Base-by-base conservation (phyloP, 2,888 invertebrate species). In the Drosophila cracens region DNA sequence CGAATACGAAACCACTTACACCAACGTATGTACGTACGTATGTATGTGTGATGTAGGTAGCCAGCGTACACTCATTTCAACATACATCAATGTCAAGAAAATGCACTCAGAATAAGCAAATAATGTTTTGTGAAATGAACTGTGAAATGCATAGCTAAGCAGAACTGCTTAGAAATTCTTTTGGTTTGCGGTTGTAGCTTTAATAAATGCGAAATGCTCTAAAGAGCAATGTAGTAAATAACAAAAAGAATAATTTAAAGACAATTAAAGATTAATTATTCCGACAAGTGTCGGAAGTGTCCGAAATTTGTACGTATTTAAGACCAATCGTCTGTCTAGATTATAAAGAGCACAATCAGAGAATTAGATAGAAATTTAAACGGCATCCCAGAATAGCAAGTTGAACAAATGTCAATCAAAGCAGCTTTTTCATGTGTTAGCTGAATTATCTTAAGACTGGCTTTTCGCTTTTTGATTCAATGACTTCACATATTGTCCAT, bases 71-170 rank as follows among this genome's bases (percentile, higher is more conserved):
- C 16, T 49, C 29, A 27, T 36, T 25, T 48, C 13, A 31, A 36
- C 34, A 69, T 68, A 59, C 33, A 67, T 87, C 76, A 70, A 71
- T 76, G 88, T 80, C 73, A 65, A 70, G 60, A 59, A 70, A 87
- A 88, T 87, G 89, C 90, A 80, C 52, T 74, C 56, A 59, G 83
- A 84, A 84, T 84, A 70, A 72, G 46, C 60, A 90, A 90, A 72
- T 68, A 66, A 46, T 48, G 61, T 59, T 51, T 57, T 58, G 69
- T 59, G 53, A 85, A 82, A 65, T 83, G 70, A 57, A 36, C 65
- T 68, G 70, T 57, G 62, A 75, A 67, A 57, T 48, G 68, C 52
- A 34, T 67, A 53, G 56, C 34, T 46, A 62, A 67, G 64, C 34
- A 81, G 57, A 67, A 60, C 18, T 34, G 18, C 18, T 48, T 43